phyloP scores from a whole-genome alignment of 2,113 vertebrate genomes.

The Gnathonemus longibarbis region DNA sequence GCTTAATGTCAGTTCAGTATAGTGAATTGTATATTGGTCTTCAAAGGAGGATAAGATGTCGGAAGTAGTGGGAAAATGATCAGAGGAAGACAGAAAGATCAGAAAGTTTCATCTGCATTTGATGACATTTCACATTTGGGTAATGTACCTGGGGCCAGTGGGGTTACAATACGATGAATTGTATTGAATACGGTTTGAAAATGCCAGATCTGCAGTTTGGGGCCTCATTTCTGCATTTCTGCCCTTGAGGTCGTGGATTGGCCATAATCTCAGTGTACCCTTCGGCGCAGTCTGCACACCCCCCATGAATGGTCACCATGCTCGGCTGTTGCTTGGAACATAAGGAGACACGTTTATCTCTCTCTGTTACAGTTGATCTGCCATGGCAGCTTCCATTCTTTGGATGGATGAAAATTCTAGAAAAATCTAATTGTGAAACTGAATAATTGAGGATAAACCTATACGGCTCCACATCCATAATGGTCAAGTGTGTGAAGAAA shows the following conservation, averaged over 20 bases:
- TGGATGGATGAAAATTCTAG: neutral
- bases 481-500: neutral
- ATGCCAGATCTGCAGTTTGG: neutral
- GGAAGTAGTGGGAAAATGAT: neutral
- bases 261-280: neutral
- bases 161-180: neutral
- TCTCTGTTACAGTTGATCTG: neutral
- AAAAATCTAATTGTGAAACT: neutral
- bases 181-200: neutral
- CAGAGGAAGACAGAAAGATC: neutral
- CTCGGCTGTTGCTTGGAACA: neutral
- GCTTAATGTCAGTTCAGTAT: neutral
- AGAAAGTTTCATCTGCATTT: neutral
- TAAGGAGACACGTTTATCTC: neutral
- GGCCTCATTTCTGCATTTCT: neutral
- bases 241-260: neutral
- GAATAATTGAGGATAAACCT: neutral
- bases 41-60: neutral
- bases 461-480: neutral
- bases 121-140: neutral
- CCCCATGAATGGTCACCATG: neutral
- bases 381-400: neutral
- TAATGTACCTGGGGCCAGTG: neutral
- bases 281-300: too few species aligned
- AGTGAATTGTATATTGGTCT: neutral